phyloP scores from a whole-genome alignment of 2,888 invertebrate species.

The Limenitis camilla region DNA sequence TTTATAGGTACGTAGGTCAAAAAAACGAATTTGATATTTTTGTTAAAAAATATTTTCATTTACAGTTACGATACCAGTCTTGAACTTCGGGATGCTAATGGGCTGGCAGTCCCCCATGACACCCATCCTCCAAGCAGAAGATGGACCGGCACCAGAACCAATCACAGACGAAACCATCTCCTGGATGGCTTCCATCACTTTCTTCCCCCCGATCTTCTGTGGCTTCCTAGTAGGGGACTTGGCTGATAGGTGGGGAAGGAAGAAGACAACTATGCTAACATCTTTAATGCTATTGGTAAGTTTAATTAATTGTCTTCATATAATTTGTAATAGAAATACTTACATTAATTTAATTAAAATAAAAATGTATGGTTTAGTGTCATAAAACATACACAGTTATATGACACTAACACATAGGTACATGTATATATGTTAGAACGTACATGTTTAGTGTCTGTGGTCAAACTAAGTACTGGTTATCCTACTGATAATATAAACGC shows the following conservation, averaged over 20 bases:
- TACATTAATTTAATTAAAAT: too few species aligned
- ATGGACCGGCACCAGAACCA: conserved; percentile 64
- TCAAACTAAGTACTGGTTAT: too few species aligned
- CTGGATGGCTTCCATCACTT: conserved; percentile 74
- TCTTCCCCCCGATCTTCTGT: conserved; percentile 72
- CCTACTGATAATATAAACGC: too few species aligned
- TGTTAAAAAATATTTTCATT: conserved; percentile 7
- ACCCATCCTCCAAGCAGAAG: conserved; percentile 57
- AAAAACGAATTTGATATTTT: too few species aligned
- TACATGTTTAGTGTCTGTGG: too few species aligned
- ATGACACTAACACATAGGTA: too few species aligned
- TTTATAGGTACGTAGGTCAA: too few species aligned
- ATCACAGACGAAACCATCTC: conserved; percentile 68
- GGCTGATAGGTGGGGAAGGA: conserved; percentile 72
- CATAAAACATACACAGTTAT: too few species aligned
- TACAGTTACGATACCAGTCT: conserved; percentile 70
- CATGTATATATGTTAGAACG: too few species aligned
- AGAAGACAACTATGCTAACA: conserved; percentile 65
- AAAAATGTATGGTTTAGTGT: too few species aligned
- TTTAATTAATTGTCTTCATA: background rate
- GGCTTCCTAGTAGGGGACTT: conserved; percentile 69
- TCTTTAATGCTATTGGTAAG: conserved; percentile 73
- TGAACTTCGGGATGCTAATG: conserved; percentile 73
- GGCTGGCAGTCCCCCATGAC: conserved; percentile 77
- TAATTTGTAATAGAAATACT: background rate